phyloP scores from a whole-genome alignment of 2,888 invertebrate genomes.

The Tyria jacobaeae region DNA sequence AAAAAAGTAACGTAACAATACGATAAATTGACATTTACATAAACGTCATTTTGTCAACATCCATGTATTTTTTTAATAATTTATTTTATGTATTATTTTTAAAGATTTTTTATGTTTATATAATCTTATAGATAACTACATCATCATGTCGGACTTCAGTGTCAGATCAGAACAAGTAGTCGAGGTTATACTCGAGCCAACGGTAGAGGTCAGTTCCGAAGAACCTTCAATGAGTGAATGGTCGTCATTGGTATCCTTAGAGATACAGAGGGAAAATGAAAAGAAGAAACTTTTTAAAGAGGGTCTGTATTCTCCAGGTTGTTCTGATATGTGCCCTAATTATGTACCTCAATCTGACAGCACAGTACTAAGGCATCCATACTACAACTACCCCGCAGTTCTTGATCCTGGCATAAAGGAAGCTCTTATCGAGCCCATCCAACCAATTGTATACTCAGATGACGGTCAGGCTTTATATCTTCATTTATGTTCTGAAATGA shows the following conservation, averaged over 20 bases:
- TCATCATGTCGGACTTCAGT: constrained; percentile 24
- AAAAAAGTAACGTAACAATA: neutral
- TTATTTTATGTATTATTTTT: neutral
- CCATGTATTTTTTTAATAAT: neutral
- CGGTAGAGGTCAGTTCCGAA: constrained; percentile 46
- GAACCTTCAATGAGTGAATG: constrained; percentile 56
- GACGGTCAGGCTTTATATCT: constrained; percentile 61
- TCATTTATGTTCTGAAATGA: constrained; percentile 58
- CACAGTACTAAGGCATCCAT: constrained; percentile 48
- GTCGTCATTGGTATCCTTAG: constrained; percentile 54
- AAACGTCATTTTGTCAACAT: neutral
- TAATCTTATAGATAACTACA: neutral
- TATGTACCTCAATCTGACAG: constrained; percentile 58
- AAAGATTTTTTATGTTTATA: constrained; percentile 1
- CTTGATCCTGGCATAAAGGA: constrained; percentile 60
- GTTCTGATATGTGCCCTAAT: constrained; percentile 57
- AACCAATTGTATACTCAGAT: constrained; percentile 46
- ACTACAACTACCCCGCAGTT: constrained; percentile 59
- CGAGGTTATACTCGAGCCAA: constrained; percentile 9
- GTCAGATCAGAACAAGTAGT: neutral
- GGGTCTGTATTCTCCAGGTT: constrained; percentile 55
- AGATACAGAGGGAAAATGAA: constrained; percentile 33
- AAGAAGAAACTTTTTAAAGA: constrained; percentile 43
- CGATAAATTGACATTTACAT: too few species aligned
- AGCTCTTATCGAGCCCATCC: constrained; percentile 50